Base-by-base conservation (phyloP, 2,113 vertebrate genomes). In the Ceyx cyanopectus region DNA sequence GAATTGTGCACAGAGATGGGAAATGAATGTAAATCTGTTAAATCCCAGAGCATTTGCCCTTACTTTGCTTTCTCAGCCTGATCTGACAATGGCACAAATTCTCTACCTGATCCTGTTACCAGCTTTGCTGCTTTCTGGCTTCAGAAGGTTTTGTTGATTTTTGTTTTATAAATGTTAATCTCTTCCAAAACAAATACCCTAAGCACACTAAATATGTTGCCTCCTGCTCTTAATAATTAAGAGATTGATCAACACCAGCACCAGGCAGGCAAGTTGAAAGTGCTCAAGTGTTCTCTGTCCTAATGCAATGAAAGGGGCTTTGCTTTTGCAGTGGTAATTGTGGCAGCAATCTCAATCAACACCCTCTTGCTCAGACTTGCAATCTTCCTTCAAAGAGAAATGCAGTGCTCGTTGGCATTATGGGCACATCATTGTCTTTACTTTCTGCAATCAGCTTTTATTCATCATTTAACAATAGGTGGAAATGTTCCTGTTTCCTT, bases 401-500 rank as follows among this genome's bases (percentile, higher is more conserved):
- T 51, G 68, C 54, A 83, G 67, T 73, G 60, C 87, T 96, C 67
- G 81, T 96, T 96, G 92, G 74, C 80, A 81, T 95, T 95, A 96
- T 66, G 65, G 68, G 48, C 67, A 78, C 75, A 94, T 93, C 72
- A 96, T 95, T 93, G 92, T 95, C 93, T 96, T 96, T 94, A 94
- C 92, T 95, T 95, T 81, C 85, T 1, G 75, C 96, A 95, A 96
- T 97, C 96, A 97, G 93, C 34, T 92, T 95, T 97, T 97, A 97
- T 96, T 97, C 95, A 95, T 86, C 88, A 66, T 96, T 96, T 97
- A 96, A 96, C 95, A 97, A 96, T 96, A 91, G 93, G 85, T 96
- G 78, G 95, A 96, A 96, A 93, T 94, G 96, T 96, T 96, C 96
- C 85, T 96, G 84, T 93, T 87, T 96, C 91, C 77, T 96, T 85